A percentile compares a stretch with the other conserved stretches of the same genome.
These are phyloP conservation scores for Okamejei kenojei DNA, from an alignment of 2,797 vertebrate species.

Conservation along the genomic window DNA sequence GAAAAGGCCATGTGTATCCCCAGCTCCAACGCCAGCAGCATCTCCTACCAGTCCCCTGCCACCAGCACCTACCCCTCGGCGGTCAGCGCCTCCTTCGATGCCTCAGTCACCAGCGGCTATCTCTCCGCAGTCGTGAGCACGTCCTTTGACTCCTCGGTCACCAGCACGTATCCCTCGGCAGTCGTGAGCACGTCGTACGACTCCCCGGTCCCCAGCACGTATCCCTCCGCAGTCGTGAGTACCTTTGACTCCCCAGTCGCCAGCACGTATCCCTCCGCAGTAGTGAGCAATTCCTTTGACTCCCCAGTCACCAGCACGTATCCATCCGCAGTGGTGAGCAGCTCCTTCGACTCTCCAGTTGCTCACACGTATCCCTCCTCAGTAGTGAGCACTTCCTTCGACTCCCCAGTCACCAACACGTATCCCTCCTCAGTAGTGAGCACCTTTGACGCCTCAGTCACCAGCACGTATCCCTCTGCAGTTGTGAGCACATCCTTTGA, in stretches of 20 bases:
- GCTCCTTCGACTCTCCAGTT: not conserved
- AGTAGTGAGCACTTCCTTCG: not conserved
- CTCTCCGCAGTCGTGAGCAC: slow-evolving; percentile 52
- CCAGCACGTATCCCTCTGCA: not conserved
- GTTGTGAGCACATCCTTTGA: slow-evolving; percentile 63
- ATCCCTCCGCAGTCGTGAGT: not conserved
- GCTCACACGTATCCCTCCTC: not conserved
- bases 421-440: not conserved
- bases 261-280: not conserved
- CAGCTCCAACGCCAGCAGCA: slow-evolving; percentile 48
- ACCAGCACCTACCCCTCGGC: slow-evolving; percentile 75
- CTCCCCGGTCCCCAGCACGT: slow-evolving; percentile 65
- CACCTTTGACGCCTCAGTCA: not conserved
- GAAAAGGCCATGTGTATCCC: slow-evolving; percentile 66
- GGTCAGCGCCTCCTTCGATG: slow-evolving; percentile 60
- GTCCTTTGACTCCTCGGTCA: slow-evolving; percentile 80
- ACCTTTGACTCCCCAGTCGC: not conserved
- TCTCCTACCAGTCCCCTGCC: slow-evolving; percentile 62
- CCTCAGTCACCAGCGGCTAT: slow-evolving; percentile 53
- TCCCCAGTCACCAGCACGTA: not conserved
- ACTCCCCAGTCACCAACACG: not conserved
- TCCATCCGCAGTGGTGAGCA: not conserved
- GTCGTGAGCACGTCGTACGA: slow-evolving; percentile 76
- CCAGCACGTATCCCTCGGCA: slow-evolving; percentile 81
- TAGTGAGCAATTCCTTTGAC: not conserved